Evolutionary conservation across 2,797 vertebrate species (phyloP), one percentile per base, ranked within the genome.

Genomic region (Danio aesculapii): DNA sequence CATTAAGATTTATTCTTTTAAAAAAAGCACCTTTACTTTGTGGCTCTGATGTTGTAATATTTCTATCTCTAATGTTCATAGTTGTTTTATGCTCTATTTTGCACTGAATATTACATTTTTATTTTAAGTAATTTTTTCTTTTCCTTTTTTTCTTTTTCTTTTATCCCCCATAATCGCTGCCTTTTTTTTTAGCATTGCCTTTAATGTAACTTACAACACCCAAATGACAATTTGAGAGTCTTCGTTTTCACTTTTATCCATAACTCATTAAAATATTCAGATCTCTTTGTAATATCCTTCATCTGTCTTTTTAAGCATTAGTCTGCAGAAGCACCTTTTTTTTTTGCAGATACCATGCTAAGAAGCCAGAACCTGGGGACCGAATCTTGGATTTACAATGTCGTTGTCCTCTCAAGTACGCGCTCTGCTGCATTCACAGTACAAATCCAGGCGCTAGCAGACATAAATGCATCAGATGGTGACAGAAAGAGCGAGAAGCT

Each of bases 321-420:
- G 10, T 69, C 21, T 11, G 39, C 10, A 13, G 52, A 52, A 52
- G 11, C 53, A 44, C 16, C 30, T 30, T 30, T 30, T 30, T 30
- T 63, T n/a, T 57, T 50, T 30, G 49, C 41, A 70, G 57, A 68
- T 14, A 76, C 39, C 58, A 72, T n/a, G 14, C 17, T 44, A 59
- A 59, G 52, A 59, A n/a, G 63, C 19, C 58, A 30, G 52, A 17
- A 17, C 75, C 55, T 67, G 62, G n/a, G 52, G 19, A 79, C 13
- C 1, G 44, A 82, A 47, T 53, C 83, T 81, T 19, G 86, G 90
- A 89, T 92, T 91, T 91, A 91, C 83, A 92, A 90, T 82, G 90
- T 88, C 86, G 86, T 87, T 90, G 91, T 91, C 92, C 90, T 93
- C 90, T 91, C 89, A 92, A 92, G 91, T 87, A 90, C 91, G 90